Percentiles rank a stretch among this genome's conserved stretches.
These are phyloP conservation scores for Carcina quercana DNA, from an alignment of 2,888 invertebrate genomes.

Conservation along the genomic window DNA sequence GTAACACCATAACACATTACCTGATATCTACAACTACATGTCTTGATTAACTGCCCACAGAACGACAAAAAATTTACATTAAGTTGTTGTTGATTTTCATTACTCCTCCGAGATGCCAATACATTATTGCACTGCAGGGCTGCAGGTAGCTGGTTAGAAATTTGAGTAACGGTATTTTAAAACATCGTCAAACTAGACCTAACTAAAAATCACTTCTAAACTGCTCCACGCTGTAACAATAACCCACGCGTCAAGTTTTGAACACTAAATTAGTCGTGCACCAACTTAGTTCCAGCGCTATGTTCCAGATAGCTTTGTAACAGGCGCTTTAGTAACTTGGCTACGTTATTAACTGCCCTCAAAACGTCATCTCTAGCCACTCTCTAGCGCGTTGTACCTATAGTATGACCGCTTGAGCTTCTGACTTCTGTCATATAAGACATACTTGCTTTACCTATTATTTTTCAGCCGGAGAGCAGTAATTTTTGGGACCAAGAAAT, in stretches of 20 bases:
- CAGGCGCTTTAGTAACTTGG: constrained; percentile 6
- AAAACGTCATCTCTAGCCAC: constrained; percentile 13
- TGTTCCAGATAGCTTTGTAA: constrained; percentile 10
- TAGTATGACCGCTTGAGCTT: too few species aligned
- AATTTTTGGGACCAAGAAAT: too few species aligned
- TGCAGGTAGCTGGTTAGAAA: too few species aligned
- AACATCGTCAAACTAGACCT: neutral
- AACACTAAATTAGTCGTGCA: constrained; percentile 13
- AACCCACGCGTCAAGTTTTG: constrained; percentile 11
- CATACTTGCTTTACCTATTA: too few species aligned
- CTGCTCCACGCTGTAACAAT: constrained; percentile 4
- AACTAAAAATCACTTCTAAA: constrained; percentile 6
- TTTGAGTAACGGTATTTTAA: too few species aligned
- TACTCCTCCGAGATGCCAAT: too few species aligned
- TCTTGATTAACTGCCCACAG: too few species aligned
- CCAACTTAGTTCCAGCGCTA: constrained; percentile 11
- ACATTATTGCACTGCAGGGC: too few species aligned
- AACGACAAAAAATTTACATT: neutral
- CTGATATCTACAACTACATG: too few species aligned
- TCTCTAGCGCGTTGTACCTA: constrained; percentile 10
- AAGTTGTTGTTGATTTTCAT: neutral
- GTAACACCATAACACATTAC: too few species aligned
- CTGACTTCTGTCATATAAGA: too few species aligned
- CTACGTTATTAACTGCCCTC: constrained; percentile 13
- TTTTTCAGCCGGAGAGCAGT: too few species aligned